phyloP scores from a whole-genome alignment of 2,888 invertebrate species.

The Monoplex corrugatus region DNA sequence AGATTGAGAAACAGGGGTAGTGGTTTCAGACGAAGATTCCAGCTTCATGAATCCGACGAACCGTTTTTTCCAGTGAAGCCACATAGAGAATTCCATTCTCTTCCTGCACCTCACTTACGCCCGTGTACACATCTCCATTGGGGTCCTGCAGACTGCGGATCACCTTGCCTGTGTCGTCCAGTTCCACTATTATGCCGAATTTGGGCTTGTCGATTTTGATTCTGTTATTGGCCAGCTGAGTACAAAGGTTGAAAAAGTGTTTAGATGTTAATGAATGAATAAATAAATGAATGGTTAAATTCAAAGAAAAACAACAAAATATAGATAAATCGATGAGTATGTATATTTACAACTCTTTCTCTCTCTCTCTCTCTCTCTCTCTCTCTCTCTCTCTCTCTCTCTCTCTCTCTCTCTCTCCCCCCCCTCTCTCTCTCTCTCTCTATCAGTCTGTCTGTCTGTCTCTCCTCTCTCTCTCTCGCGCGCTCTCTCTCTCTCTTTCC shows the following conservation, averaged over 20 bases:
- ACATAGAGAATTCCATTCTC: conserved; percentile 35
- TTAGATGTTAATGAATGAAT: neutral
- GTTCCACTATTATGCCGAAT: conserved; percentile 53
- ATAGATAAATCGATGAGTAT: too few species aligned
- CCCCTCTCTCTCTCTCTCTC: neutral
- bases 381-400: neutral
- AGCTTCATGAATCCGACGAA: conserved; percentile 43
- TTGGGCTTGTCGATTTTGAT: conserved; percentile 19
- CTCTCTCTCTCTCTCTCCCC: neutral
- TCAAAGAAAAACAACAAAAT: too few species aligned
- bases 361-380: too few species aligned
- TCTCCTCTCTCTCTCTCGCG: neutral
- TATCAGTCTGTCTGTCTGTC: neutral
- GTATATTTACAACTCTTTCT: too few species aligned
- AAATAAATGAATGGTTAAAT: neutral
- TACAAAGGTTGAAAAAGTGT: neutral
- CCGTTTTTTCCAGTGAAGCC: conserved; percentile 20
- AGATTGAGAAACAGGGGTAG: neutral
- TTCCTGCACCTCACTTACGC: conserved; percentile 47
- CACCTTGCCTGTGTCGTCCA: conserved; percentile 47
- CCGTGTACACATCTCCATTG: conserved; percentile 35
- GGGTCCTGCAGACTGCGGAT: conserved; percentile 54
- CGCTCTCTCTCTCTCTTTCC: neutral
- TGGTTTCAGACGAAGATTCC: neutral
- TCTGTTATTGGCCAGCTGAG: neutral